Evolutionary conservation across 1,140 invertebrate genomes (phyloP).

Genomic region (Telenomus remus): DNA sequence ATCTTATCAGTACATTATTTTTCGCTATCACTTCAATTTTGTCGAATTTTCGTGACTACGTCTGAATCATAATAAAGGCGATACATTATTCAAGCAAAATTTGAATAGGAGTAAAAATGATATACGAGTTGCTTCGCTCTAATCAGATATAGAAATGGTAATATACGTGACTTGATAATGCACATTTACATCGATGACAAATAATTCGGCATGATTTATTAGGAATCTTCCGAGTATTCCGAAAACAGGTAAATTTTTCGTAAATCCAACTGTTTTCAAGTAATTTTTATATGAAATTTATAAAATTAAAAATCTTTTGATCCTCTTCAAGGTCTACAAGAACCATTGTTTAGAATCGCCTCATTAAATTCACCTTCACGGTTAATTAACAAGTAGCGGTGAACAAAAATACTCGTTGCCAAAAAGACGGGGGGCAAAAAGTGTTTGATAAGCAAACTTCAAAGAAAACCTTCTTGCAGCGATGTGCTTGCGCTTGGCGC

Average conservation of each 20-base stretch:
- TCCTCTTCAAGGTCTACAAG: no score
- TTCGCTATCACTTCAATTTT: no score
- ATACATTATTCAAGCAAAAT: not conserved
- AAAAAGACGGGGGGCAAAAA: slow-evolving; percentile 22
- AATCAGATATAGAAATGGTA: slow-evolving; percentile 34
- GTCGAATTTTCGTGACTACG: no score
- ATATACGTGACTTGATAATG: slow-evolving; percentile 12
- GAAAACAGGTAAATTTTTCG: no score
- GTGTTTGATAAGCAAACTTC: slow-evolving; percentile 38
- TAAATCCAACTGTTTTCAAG: no score
- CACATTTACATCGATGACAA: slow-evolving; percentile 32
- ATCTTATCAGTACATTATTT: no score
- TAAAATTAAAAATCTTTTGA: no score
- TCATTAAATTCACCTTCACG: slow-evolving; percentile 12
- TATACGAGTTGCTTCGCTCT: slow-evolving; percentile 33
- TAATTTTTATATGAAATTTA: no score
- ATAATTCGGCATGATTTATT: slow-evolving; percentile 34
- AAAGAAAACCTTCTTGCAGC: slow-evolving; percentile 38
- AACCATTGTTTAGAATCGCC: not conserved
- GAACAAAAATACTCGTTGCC: slow-evolving; percentile 12
- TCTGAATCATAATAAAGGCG: not conserved
- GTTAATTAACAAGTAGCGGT: slow-evolving; percentile 10
- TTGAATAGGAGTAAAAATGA: slow-evolving; percentile 35
- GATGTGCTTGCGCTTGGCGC: slow-evolving; percentile 14
- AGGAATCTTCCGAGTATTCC: not conserved